A percentile compares a stretch with the other conserved stretches of the same genome.
Evolutionary conservation across 2,113 vertebrate species (phyloP).

Genomic region (Seriola quinqueradiata): DNA sequence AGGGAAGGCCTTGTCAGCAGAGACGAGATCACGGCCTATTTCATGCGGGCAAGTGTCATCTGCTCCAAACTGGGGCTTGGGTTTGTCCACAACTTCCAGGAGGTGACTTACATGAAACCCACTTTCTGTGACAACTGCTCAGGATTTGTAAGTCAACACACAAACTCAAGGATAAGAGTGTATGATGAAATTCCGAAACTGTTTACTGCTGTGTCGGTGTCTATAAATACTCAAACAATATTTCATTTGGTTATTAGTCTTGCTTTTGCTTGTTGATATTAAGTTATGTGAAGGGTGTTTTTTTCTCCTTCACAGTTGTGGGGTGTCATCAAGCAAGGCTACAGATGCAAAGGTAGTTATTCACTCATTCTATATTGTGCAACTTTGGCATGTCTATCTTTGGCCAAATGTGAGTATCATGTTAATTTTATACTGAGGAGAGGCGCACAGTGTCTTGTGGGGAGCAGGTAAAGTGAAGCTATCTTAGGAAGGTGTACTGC

Average conservation of each 20-base stretch:
- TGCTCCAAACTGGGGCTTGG: slow-evolving; percentile 95
- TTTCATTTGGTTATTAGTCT: background rate
- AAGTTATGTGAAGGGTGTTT: background rate
- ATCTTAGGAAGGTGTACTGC: slow-evolving; percentile 47
- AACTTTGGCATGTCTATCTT: background rate
- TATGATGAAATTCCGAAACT: background rate
- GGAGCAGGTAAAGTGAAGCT: slow-evolving; percentile 54
- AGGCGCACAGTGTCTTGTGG: slow-evolving; percentile 25
- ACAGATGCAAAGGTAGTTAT: slow-evolving; percentile 92
- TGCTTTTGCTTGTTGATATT: background rate
- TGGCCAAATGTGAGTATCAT: slow-evolving; percentile 11
- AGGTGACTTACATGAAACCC: slow-evolving; percentile 96
- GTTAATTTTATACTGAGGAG: background rate
- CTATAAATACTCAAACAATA: background rate
- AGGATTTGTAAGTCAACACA: slow-evolving; percentile 91
- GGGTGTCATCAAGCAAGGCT: slow-evolving; percentile 98
- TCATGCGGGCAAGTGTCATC: slow-evolving; percentile 96
- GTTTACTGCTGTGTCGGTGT: background rate
- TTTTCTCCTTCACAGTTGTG: slow-evolving; percentile 87
- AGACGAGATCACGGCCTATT: slow-evolving; percentile 96
- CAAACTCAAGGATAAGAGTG: no score
- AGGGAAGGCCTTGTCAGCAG: slow-evolving; percentile 95
- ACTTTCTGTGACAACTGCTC: slow-evolving; percentile 99
- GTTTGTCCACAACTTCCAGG: slow-evolving; percentile 96
- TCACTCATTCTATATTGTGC: background rate